These are phyloP conservation scores for Heteropelma amictum DNA, from an alignment of 2,888 invertebrate genomes.

Conservation along the genomic window DNA sequence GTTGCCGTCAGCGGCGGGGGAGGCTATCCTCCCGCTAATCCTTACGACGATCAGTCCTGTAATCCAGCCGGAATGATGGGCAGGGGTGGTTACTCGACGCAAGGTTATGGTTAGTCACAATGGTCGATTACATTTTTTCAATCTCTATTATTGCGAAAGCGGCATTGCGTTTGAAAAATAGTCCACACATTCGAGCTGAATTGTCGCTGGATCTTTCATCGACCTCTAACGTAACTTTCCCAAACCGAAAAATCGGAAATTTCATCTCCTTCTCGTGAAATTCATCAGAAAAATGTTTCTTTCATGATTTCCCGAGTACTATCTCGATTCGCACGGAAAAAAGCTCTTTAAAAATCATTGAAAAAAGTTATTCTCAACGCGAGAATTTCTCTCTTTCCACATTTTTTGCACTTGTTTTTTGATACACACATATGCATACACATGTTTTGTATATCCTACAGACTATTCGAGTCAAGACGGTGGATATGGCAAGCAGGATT, in stretches of 20 bases:
- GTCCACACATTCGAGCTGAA: too few species aligned
- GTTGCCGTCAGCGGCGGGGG: conserved; percentile 68
- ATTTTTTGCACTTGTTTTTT: not conserved
- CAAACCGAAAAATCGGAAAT: too few species aligned
- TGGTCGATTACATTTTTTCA: conserved; percentile 45
- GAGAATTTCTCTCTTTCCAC: not conserved
- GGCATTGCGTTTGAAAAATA: conserved; percentile 18
- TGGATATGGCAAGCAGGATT: conserved; percentile 75
- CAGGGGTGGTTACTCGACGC: conserved; percentile 72
- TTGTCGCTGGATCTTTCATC: too few species aligned
- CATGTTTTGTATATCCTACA: conserved; percentile 58
- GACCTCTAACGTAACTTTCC: too few species aligned
- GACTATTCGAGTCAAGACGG: conserved; percentile 75
- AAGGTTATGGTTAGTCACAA: conserved; percentile 72
- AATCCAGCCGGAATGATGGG: conserved; percentile 70
- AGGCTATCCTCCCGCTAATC: conserved; percentile 70
- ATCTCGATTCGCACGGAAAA: too few species aligned
- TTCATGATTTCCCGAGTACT: too few species aligned
- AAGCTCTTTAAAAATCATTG: not conserved
- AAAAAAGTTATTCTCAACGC: not conserved
- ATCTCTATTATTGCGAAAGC: conserved; percentile 2
- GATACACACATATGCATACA: too few species aligned
- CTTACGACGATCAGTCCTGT: conserved; percentile 71
- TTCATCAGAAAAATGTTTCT: too few species aligned
- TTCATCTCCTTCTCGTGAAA: too few species aligned